Evolutionary conservation across 2,797 vertebrate species (phyloP).

Genomic region (Pitangus sulphuratus): DNA sequence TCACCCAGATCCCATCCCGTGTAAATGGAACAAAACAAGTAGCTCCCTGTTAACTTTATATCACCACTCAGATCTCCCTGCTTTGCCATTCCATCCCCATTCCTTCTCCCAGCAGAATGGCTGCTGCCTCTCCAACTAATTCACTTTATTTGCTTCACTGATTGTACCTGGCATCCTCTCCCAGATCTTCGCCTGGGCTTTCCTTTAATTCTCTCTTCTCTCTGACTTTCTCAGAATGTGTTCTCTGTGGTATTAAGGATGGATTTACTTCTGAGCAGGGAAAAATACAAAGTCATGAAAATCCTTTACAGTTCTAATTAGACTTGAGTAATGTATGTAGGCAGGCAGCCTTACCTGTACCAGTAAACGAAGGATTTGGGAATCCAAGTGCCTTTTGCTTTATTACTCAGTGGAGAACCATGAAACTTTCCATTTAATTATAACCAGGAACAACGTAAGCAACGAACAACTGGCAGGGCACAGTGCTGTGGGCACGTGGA

Average conservation of each 20-base stretch:
- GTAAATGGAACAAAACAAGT: background rate
- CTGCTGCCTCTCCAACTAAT: constrained; percentile 27
- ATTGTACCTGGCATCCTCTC: constrained; percentile 36
- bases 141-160: constrained; percentile 38
- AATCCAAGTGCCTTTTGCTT: background rate
- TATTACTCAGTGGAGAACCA: background rate
- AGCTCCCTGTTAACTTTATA: background rate
- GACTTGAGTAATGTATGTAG: background rate
- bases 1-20: background rate
- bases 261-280: constrained; percentile 37
- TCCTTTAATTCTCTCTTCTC: constrained; percentile 41
- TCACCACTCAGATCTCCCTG: background rate
- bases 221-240: background rate
- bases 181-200: background rate
- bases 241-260: constrained; percentile 24
- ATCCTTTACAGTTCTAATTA: constrained; percentile 43
- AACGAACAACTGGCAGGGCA: background rate
- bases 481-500: background rate
- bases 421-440: background rate
- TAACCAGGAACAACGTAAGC: background rate
- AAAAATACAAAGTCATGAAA: constrained; percentile 24
- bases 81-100: background rate
- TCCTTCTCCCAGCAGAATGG: constrained; percentile 10
- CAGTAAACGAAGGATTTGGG: constrained; percentile 19
- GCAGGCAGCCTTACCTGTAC: constrained; percentile 11